These are phyloP conservation scores for Ecliptopera silaceata DNA, from an alignment of 2,888 invertebrate genomes.

Conservation along the genomic window DNA sequence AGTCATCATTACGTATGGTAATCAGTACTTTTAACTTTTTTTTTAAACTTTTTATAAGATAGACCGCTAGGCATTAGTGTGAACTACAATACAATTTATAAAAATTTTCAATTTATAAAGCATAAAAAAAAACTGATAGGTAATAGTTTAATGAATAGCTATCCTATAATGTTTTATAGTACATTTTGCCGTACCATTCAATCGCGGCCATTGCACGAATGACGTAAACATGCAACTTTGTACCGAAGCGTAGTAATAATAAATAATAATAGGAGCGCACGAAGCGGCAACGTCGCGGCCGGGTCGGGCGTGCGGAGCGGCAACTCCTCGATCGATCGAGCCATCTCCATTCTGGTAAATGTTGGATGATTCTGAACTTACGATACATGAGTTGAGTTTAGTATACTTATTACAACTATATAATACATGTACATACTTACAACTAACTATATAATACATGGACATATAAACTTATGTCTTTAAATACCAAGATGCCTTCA, in stretches of 20 bases:
- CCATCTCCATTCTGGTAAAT: constrained; percentile 37
- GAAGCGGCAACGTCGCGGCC: constrained; percentile 50
- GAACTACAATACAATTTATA: too few relatives aligned
- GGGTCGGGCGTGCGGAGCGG: constrained; percentile 46
- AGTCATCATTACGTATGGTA: too few relatives aligned
- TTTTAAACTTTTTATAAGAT: too few relatives aligned
- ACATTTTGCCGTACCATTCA: neutral
- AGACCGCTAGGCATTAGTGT: too few relatives aligned
- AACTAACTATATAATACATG: neutral
- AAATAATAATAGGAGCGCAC: constrained; percentile 58
- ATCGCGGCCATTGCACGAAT: constrained; percentile 32
- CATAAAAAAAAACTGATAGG: too few relatives aligned
- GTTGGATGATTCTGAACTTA: constrained; percentile 28
- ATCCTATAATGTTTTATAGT: too few relatives aligned
- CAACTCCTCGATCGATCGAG: constrained; percentile 61
- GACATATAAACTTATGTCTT: neutral
- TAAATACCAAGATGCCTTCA: too few relatives aligned
- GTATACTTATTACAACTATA: neutral
- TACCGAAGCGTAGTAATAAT: constrained; percentile 42
- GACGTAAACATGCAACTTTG: constrained; percentile 36
- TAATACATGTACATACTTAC: neutral
- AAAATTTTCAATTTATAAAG: too few relatives aligned
- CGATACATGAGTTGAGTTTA: constrained; percentile 6
- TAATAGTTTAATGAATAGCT: too few relatives aligned
- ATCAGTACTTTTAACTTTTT: too few relatives aligned